phyloP scores from a whole-genome alignment of 2,797 vertebrate genomes.

The Echeneis naucrates region DNA sequence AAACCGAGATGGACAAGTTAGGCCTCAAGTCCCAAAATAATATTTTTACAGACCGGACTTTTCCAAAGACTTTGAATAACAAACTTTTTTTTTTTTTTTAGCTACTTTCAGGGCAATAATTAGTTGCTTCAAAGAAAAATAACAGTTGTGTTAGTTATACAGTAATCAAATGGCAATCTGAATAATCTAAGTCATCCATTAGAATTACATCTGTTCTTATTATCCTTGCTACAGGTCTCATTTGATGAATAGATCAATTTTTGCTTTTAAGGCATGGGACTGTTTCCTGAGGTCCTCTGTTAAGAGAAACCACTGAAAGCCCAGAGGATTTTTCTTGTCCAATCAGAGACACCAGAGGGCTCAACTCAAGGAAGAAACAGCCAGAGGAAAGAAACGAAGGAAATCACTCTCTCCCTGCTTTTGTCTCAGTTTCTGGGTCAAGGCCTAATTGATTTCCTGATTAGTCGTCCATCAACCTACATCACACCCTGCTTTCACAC shows the following conservation, averaged over 20 bases:
- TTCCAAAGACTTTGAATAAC: background rate
- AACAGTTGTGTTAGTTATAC: conserved; percentile 2
- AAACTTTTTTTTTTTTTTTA: background rate
- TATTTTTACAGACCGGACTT: conserved; percentile 20
- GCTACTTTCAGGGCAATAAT: background rate
- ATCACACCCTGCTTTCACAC: conserved; percentile 84
- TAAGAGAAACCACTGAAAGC: conserved; percentile 53
- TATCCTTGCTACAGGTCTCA: conserved; percentile 5
- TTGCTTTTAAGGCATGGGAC: conserved; percentile 16
- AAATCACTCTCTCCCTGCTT: conserved; percentile 84
- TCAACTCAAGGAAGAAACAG: conserved; percentile 65
- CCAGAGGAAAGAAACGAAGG: conserved; percentile 80
- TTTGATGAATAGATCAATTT: conserved; percentile 43
- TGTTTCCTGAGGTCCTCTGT: conserved; percentile 15
- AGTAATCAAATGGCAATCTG: conserved; percentile 2
- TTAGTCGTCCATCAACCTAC: conserved; percentile 88
- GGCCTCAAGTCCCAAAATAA: background rate
- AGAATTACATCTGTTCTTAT: background rate
- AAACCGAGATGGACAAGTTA: background rate
- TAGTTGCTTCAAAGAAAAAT: conserved; percentile 6
- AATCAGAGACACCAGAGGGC: conserved; percentile 71
- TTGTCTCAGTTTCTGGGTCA: conserved; percentile 93
- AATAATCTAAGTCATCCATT: conserved; percentile 5
- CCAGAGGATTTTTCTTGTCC: conserved; percentile 69
- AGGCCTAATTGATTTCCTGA: conserved; percentile 92